Evolutionary conservation across 2,888 invertebrate genomes (phyloP).

Genomic region (Nephrocerus scutellatus): DNA sequence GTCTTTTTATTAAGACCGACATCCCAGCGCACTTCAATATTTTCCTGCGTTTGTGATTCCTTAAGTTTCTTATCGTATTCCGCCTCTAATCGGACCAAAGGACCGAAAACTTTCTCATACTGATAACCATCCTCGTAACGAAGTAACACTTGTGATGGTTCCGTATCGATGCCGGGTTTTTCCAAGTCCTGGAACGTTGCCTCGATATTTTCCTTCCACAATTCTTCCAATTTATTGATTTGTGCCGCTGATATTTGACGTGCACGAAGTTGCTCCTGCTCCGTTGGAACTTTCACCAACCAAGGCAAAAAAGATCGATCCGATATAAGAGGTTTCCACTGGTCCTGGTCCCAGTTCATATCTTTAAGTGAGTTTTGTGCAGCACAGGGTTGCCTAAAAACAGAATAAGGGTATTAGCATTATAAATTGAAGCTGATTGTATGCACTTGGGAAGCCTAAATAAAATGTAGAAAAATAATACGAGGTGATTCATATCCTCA

Average conservation of each 20-base stretch:
- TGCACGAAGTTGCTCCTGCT: constrained; percentile 91
- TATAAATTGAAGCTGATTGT: background rate
- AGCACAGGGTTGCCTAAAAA: constrained; percentile 81
- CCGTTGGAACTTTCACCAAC: constrained; percentile 96
- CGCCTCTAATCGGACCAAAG: constrained; percentile 92
- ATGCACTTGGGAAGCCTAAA: too few relatives aligned
- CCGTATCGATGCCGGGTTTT: constrained; percentile 96
- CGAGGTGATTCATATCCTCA: too few relatives aligned
- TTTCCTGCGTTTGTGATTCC: constrained; percentile 97
- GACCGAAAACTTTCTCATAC: constrained; percentile 97
- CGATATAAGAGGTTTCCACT: constrained; percentile 96
- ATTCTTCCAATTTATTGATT: constrained; percentile 94
- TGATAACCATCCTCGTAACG: constrained; percentile 99
- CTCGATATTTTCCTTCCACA: constrained; percentile 98
- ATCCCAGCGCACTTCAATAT: constrained; percentile 98
- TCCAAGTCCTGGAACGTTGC: constrained; percentile 97
- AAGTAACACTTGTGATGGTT: constrained; percentile 73
- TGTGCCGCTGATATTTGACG: constrained; percentile 96
- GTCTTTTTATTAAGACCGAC: constrained; percentile 97
- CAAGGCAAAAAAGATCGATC: constrained; percentile 94
- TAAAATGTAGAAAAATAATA: too few relatives aligned
- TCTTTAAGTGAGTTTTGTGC: constrained; percentile 95
- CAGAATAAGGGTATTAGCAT: too few relatives aligned
- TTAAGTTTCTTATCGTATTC: constrained; percentile 97
- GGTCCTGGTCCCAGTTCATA: constrained; percentile 99